Evolutionary conservation across 2,797 vertebrate species (phyloP).

Genomic region (Cossypha caffra): DNA sequence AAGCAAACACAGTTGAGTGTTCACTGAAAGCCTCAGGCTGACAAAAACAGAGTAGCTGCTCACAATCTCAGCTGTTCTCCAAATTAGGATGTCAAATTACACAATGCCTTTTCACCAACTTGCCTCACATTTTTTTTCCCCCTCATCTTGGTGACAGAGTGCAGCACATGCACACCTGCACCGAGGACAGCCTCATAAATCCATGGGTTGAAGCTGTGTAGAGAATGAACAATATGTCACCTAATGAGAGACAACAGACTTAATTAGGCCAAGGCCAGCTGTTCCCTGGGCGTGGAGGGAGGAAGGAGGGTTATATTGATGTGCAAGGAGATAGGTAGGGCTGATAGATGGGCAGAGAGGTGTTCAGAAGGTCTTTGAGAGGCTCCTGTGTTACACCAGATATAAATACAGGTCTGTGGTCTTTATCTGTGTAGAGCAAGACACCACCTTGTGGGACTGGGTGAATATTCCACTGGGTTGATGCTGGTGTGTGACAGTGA

Average conservation of each 20-base stretch:
- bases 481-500: neutral
- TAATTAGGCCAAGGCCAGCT: neutral
- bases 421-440: neutral
- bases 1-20: neutral
- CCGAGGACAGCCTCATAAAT: neutral
- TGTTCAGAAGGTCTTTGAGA: neutral
- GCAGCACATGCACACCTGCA: accelerated
- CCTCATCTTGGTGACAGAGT: neutral
- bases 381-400: neutral
- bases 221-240: neutral
- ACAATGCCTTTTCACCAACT: neutral
- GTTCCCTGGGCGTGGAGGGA: neutral
- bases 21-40: neutral
- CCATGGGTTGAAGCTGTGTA: neutral
- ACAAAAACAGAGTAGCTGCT: neutral
- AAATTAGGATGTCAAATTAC: neutral
- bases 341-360: neutral
- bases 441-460: accelerated
- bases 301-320: neutral
- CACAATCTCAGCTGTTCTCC: neutral
- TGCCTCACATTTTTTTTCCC: neutral
- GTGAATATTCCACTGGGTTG: neutral
- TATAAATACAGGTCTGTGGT: neutral
- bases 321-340: neutral
- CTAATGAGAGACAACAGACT: accelerated